These are phyloP conservation scores for Leptestheria dahalacensis DNA, from an alignment of 1,140 invertebrate species.

Conservation along the genomic window DNA sequence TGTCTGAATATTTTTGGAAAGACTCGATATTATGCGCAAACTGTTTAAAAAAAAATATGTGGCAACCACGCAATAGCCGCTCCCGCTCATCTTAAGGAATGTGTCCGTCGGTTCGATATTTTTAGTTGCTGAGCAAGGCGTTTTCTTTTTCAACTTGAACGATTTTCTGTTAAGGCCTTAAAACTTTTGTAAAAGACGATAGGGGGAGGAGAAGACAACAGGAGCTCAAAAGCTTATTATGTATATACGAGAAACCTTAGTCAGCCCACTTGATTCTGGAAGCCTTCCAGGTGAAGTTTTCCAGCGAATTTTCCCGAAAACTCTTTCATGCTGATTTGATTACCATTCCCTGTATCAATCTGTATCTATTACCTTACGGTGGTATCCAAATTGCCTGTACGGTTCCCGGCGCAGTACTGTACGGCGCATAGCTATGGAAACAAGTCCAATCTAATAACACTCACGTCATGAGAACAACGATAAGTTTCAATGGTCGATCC, in stretches of 20 bases:
- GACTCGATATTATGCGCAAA: too few species aligned
- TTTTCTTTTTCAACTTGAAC: too few species aligned
- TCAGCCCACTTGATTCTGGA: background rate
- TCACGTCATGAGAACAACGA: too few species aligned
- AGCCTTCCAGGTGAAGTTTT: background rate
- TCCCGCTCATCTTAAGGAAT: too few species aligned
- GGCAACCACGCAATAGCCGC: background rate
- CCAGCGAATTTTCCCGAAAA: background rate
- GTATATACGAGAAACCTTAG: background rate
- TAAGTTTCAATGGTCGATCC: too few species aligned
- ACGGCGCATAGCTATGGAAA: constrained; percentile 6
- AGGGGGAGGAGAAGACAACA: too few species aligned
- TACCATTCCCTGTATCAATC: too few species aligned
- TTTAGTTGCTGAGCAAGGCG: background rate
- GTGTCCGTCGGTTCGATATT: background rate
- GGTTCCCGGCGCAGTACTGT: constrained; percentile 10
- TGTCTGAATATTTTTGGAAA: too few species aligned
- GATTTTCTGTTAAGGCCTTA: too few species aligned
- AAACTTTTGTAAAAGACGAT: too few species aligned
- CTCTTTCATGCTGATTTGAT: background rate
- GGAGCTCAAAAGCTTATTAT: too few species aligned
- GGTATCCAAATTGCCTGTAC: constrained; percentile 9
- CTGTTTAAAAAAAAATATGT: background rate
- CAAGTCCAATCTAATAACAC: background rate
- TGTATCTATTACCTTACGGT: constrained; percentile 11